These are phyloP conservation scores for Zophobas atratus DNA, from an alignment of 1,140 invertebrate species.

Conservation along the genomic window DNA sequence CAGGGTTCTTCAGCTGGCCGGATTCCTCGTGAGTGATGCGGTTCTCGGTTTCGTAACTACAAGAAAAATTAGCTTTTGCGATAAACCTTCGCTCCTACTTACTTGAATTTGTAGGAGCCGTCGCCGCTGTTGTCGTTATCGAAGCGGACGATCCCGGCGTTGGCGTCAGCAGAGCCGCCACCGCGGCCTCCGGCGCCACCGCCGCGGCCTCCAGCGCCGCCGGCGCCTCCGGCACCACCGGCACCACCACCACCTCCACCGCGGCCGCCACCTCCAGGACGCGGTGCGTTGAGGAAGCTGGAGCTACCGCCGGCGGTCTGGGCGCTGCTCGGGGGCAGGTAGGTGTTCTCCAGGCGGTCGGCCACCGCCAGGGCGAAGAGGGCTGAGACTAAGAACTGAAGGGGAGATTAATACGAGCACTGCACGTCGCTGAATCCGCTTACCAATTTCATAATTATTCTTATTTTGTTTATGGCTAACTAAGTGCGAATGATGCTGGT, in stretches of 20 bases:
- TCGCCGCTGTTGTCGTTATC: slow-evolving; percentile 71
- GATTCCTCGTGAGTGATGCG: slow-evolving; percentile 79
- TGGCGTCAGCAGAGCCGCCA: background rate
- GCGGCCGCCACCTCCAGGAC: background rate
- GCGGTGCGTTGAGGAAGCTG: slow-evolving; percentile 37
- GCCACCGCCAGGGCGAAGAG: slow-evolving; percentile 59
- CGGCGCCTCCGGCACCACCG: slow-evolving; percentile 4
- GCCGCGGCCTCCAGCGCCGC: background rate
- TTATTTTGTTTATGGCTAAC: slow-evolving; percentile 23
- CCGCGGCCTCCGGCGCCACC: background rate
- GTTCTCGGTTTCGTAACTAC: slow-evolving; percentile 80
- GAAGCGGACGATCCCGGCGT: slow-evolving; percentile 66
- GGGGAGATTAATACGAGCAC: background rate
- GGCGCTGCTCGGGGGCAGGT: slow-evolving; percentile 56
- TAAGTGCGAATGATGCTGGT: slow-evolving; percentile 27
- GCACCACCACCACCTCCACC: background rate
- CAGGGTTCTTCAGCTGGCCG: slow-evolving; percentile 74
- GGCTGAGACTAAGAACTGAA: slow-evolving; percentile 41
- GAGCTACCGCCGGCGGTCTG: slow-evolving; percentile 31
- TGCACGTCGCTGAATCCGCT: background rate
- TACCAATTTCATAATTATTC: slow-evolving; percentile 43
- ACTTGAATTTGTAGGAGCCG: slow-evolving; percentile 70
- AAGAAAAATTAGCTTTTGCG: slow-evolving; percentile 64
- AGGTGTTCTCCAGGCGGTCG: slow-evolving; percentile 58
- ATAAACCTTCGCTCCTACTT: background rate